These are phyloP conservation scores for Ailuropoda melanoleuca DNA, from an alignment of 2,113 vertebrate genomes.

Conservation along the genomic window DNA sequence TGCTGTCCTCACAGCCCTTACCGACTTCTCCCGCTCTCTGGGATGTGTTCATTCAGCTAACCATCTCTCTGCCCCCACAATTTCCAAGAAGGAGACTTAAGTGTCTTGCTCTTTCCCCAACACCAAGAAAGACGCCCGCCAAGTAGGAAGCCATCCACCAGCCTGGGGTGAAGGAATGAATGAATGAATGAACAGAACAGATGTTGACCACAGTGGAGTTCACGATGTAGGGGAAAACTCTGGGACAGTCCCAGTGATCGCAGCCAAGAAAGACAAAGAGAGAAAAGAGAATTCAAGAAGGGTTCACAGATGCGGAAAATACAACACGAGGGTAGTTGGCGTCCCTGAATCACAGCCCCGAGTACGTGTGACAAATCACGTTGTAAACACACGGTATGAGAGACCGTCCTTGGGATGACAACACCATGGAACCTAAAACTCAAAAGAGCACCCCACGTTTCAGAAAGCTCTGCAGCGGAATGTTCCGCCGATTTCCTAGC, in stretches of 20 bases:
- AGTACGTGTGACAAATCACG: accelerated
- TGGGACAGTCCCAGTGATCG: not conserved
- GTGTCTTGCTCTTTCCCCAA: not conserved
- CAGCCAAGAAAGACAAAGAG: not conserved
- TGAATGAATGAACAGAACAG: not conserved
- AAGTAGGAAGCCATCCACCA: not conserved
- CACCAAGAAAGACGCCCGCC: not conserved
- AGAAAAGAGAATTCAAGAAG: not conserved
- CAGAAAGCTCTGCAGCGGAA: not conserved
- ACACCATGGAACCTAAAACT: not conserved
- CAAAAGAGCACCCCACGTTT: not conserved
- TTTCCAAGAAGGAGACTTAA: not conserved
- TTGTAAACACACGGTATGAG: accelerated
- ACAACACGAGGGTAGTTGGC: not conserved
- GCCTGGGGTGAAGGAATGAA: accelerated
- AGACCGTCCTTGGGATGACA: not conserved
- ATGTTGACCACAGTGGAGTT: not conserved
- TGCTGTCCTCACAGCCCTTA: accelerated
- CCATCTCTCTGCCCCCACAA: accelerated
- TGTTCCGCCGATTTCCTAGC: not conserved
- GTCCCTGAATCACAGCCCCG: not conserved
- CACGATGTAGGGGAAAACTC: not conserved
- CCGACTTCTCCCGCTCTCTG: accelerated
- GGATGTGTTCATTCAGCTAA: accelerated
- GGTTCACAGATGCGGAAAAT: accelerated